Evolutionary conservation across 2,888 invertebrate species (phyloP).

Genomic region (Dasysyrphus albostriatus): DNA sequence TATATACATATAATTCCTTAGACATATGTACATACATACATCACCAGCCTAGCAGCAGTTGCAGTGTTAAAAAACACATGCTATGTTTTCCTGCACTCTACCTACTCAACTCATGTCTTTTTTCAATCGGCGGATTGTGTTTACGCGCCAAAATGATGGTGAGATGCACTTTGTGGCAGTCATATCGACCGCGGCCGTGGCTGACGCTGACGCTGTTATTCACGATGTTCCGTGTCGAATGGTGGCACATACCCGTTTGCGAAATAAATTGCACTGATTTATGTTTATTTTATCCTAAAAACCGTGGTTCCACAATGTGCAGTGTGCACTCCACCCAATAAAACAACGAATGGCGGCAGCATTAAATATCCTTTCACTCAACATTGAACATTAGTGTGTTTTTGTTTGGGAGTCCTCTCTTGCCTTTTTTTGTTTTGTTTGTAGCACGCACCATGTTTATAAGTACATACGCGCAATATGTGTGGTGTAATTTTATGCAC

Average conservation of each 20-base stretch:
- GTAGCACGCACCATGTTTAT: conserved; percentile 31
- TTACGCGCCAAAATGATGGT: conserved; percentile 43
- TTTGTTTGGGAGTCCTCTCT: conserved; percentile 24
- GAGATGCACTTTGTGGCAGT: conserved; percentile 54
- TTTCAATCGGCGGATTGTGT: conserved; percentile 43
- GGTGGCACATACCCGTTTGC: conserved; percentile 48
- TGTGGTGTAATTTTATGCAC: conserved; percentile 65
- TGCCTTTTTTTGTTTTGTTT: conserved; percentile 32
- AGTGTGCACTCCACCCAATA: background rate
- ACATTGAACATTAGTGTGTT: conserved; percentile 57
- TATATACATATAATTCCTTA: background rate
- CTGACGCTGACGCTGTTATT: background rate
- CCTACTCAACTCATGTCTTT: conserved; percentile 37
- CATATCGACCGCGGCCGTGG: background rate
- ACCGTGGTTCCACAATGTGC: conserved; percentile 54
- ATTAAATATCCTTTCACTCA: conserved; percentile 62
- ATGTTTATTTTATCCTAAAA: conserved; percentile 72
- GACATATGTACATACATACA: conserved; percentile 33
- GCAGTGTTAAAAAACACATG: conserved; percentile 18
- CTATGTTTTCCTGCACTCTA: conserved; percentile 25
- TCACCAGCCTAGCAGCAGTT: conserved; percentile 29
- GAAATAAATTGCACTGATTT: conserved; percentile 75
- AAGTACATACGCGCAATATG: conserved; percentile 38
- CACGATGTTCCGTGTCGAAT: conserved; percentile 57
- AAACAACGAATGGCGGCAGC: background rate